Evolutionary conservation across 2,888 invertebrate species (phyloP), one percentile per base, ranked within the genome.

Genomic region (Neocrepidodera transversa): DNA sequence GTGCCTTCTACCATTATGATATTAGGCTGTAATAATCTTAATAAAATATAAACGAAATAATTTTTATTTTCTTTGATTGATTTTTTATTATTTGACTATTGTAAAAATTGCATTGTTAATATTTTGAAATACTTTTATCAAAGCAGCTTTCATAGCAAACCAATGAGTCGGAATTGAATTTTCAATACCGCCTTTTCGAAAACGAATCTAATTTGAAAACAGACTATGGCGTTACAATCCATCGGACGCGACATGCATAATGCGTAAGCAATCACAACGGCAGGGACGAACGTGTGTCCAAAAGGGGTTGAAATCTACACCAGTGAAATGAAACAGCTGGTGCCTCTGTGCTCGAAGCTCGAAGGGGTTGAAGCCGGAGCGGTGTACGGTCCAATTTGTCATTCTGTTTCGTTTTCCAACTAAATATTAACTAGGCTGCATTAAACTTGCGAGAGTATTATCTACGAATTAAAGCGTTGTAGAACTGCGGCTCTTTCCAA

Each of bases 181-280:
- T 28, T 51, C 51, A 51, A 51, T 51, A 40, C 51, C 3, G 26
- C n/a, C n/a, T n/a, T 20, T 40, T 40, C 11, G 13, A 14, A 62
- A 64, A 63, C 64, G 60, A 59, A 67, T 67, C 65, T 67, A 64
- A 66, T 65, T 66, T 66, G 60, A 59, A 66, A 67, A 50, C 54
- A 47, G 35, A 47, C 35, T 36, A 54, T 54, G 54, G 53, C 65
- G 62, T n/a, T 64, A 58, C 60, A 58, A 53, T 58, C 57, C 35
- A 54, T 55, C 69, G 71, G 70, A 77, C 77, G 76, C 76, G 77
- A 77, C 78, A 79, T 79, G 78, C 79, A 79, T 80, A 79, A 80
- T 80, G 78, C 75, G 79, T 79, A 78, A 79, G 79, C 78, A 78
- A 78, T 78, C 77, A 77, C 70, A 65, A 63, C 69, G 65, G 67